phyloP scores from a whole-genome alignment of 2,888 invertebrate species.

The Itoplectis maculator region DNA sequence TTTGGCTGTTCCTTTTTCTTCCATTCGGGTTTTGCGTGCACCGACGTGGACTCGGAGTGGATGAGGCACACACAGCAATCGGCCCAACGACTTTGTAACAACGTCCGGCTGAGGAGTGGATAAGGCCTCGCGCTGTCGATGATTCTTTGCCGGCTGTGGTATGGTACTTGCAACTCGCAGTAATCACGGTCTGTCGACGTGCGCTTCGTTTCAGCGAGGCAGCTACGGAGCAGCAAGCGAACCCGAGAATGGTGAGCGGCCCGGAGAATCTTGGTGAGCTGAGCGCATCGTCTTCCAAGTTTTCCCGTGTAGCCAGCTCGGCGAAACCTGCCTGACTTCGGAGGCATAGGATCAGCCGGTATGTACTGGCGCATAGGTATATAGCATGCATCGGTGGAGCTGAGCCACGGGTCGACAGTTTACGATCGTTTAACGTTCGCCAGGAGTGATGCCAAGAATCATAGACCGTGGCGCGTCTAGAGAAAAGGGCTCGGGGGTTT shows the following conservation, averaged over 20 bases:
- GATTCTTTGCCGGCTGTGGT: slow-evolving; percentile 17
- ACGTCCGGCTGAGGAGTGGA: slow-evolving; percentile 34
- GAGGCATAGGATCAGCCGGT: slow-evolving; percentile 33
- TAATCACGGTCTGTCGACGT: slow-evolving; percentile 66
- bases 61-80: slow-evolving; percentile 30
- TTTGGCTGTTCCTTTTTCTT: background rate
- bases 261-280: slow-evolving; percentile 24
- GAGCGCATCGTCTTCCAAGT: slow-evolving; percentile 39
- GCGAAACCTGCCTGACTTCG: slow-evolving; percentile 19
- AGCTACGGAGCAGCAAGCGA: slow-evolving; percentile 30
- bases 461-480: slow-evolving; percentile 38
- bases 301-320: slow-evolving; percentile 39
- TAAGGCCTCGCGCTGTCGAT: slow-evolving; percentile 35
- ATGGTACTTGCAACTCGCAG: slow-evolving; percentile 45
- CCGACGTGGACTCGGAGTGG: background rate
- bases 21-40: background rate
- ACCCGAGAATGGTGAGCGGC: slow-evolving; percentile 36
- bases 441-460: slow-evolving; percentile 61
- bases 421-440: slow-evolving; percentile 67
- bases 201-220: slow-evolving; percentile 56
- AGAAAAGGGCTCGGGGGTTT: slow-evolving; percentile 34
- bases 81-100: slow-evolving; percentile 41
- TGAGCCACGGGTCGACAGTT: slow-evolving; percentile 63
- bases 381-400: slow-evolving; percentile 34
- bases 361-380: slow-evolving; percentile 30